phyloP scores from a whole-genome alignment of 2,888 invertebrate species.

The Nomada goodeniana region DNA sequence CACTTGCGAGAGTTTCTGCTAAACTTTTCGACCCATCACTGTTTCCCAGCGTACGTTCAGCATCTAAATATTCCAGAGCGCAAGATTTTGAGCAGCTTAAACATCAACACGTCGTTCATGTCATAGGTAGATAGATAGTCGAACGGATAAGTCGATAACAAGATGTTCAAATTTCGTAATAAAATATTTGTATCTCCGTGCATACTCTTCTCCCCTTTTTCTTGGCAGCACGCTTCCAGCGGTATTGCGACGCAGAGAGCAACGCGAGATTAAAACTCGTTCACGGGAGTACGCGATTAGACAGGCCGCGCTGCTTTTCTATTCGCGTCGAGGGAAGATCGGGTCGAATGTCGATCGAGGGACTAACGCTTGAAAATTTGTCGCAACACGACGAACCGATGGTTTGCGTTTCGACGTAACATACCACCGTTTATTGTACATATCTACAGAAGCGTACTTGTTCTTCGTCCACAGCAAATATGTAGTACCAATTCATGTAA shows the following conservation, averaged over 20 bases:
- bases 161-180: constrained; percentile 71
- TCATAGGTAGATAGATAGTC: constrained; percentile 46
- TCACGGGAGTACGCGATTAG: neutral
- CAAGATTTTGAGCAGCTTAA: constrained; percentile 83
- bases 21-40: constrained; percentile 87
- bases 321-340: too few relatives aligned
- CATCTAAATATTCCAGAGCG: constrained; percentile 87
- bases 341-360: too few relatives aligned
- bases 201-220: neutral
- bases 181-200: constrained; percentile 68
- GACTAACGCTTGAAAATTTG: too few relatives aligned
- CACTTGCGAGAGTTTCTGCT: constrained; percentile 88
- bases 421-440: constrained; percentile 72
- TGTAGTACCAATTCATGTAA: constrained; percentile 67
- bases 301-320: too few relatives aligned
- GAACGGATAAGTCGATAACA: constrained; percentile 23
- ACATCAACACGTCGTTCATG: constrained; percentile 73
- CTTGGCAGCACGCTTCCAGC: constrained; percentile 1
- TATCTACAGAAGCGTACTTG: constrained; percentile 75
- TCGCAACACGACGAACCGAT: too few relatives aligned
- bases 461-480: constrained; percentile 50
- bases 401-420: constrained; percentile 22
- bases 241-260: neutral
- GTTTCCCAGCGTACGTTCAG: constrained; percentile 87
- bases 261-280: neutral